Conservation (phyloP, 2,113 vertebrate genomes). For the Colaptes auratus region DNA sequence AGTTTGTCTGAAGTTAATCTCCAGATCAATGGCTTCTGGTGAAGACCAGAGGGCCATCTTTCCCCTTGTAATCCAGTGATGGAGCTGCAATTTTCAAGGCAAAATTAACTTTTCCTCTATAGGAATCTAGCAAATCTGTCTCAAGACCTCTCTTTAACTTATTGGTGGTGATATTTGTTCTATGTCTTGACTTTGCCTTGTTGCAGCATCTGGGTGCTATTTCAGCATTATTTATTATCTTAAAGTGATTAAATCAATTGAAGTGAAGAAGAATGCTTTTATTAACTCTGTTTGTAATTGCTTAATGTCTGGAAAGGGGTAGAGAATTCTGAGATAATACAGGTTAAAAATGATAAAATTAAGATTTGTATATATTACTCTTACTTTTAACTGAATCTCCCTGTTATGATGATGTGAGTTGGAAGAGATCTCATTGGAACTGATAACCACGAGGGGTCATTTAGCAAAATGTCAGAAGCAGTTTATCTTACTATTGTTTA, state of each 20-base stretch:
- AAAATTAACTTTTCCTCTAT: background rate
- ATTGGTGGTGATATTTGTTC: background rate
- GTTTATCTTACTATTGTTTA: background rate
- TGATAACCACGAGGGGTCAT: background rate
- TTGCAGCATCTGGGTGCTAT: background rate
- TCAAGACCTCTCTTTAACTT: background rate
- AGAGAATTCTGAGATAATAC: background rate
- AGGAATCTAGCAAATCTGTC: background rate
- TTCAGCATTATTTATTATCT: background rate
- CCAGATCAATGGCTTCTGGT: background rate
- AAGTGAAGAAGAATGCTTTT: background rate
- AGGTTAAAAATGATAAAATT: background rate
- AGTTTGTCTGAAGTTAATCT: background rate
- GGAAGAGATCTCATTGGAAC: background rate
- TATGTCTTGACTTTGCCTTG: background rate
- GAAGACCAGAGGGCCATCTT: background rate
- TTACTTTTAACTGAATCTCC: background rate
- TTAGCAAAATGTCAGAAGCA: constrained; percentile 1
- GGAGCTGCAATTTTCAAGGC: background rate
- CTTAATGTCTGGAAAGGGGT: background rate
- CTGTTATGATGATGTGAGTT: background rate
- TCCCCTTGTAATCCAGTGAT: background rate
- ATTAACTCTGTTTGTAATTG: background rate
- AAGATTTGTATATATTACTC: background rate
- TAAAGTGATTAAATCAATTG: background rate